Conservation (phyloP, 2,888 invertebrate genomes). For the Crematogaster levior region DNA sequence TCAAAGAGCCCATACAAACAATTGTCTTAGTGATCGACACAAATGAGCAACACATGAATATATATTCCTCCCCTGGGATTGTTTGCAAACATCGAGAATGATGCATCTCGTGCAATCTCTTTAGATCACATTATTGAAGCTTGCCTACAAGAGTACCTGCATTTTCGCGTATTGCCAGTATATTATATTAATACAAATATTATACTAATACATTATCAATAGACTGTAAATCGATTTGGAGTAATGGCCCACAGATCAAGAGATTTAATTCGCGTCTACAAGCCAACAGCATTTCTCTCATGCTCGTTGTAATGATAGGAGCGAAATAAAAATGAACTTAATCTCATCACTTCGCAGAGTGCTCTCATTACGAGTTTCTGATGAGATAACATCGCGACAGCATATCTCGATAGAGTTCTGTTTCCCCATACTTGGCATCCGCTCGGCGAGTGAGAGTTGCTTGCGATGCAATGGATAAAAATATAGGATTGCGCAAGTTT, state of each 20-base stretch:
- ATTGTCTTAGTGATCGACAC: background rate
- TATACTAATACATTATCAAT: background rate
- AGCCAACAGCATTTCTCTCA: background rate
- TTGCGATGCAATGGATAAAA: conserved; percentile 60
- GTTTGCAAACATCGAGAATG: background rate
- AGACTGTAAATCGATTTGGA: background rate
- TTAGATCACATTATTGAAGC: conserved; percentile 5
- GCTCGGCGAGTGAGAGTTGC: background rate
- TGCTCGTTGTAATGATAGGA: background rate
- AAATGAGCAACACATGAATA: conserved; percentile 4
- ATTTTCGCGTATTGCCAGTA: conserved; percentile 29
- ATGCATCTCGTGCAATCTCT: too few species aligned
- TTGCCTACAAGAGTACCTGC: conserved; percentile 37
- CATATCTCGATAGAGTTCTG: background rate
- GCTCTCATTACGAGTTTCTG: background rate
- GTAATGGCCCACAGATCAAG: background rate
- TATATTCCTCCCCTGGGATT: background rate
- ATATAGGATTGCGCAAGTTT: conserved; percentile 66
- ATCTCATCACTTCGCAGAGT: background rate
- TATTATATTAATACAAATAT: conserved; percentile 21
- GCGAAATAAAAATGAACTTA: background rate
- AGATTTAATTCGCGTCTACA: background rate
- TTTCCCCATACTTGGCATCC: background rate
- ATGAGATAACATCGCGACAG: background rate
- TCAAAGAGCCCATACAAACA: background rate